Evolutionary conservation across 2,113 vertebrate species (phyloP), one percentile per base, ranked within the genome.

Genomic region (Muntiacus reevesi): DNA sequence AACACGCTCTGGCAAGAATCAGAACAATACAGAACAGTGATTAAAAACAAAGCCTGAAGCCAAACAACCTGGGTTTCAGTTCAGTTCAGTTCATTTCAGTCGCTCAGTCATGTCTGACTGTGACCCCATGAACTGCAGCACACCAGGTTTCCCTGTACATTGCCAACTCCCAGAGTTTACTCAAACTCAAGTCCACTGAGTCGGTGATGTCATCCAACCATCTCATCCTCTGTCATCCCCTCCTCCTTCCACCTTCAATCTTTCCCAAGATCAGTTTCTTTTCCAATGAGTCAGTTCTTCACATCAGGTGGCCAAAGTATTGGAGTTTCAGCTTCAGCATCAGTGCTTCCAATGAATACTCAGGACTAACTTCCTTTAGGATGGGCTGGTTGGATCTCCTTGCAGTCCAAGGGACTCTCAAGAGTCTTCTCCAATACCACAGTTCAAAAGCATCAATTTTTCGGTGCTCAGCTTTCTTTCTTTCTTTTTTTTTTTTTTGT

Each of bases 221-320:
- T 19, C 30, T n/a, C 16, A n/a, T n/a, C 33, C 62, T n/a, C 62
- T n/a, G 16, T 67, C 0, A 0, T 67, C 62, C 33, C 62, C 62
- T 19, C n/a, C 33, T 19, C 33, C 2, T 67, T 16, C 33, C 4
- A 9, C 33, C 33, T n/a, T 9, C 16, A 19, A 10, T 19, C 64
- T 19, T 19, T 67, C 33, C 16, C 64, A 67, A n/a, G 16, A 67
- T 36, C 7, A 64, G 15, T 7, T 15, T 64, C 62, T 64, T 67
- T 67, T 67, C 16, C 4, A 67, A n/a, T 17, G 16, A 5, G 62
- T n/a, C 33, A 19, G 16, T 0, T n/a, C 7, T n/a, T n/a, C 33
- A 9, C 4, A 67, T 19, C 33, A 19, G 33, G 33, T 36, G 15
- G 16, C 33, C 64, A 67, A 67, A 67, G 33, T 67, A 19, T 2